Evolutionary conservation across 2,113 vertebrate species (phyloP), one percentile per base, ranked within the genome.

Genomic region (Ceyx cyanopectus): DNA sequence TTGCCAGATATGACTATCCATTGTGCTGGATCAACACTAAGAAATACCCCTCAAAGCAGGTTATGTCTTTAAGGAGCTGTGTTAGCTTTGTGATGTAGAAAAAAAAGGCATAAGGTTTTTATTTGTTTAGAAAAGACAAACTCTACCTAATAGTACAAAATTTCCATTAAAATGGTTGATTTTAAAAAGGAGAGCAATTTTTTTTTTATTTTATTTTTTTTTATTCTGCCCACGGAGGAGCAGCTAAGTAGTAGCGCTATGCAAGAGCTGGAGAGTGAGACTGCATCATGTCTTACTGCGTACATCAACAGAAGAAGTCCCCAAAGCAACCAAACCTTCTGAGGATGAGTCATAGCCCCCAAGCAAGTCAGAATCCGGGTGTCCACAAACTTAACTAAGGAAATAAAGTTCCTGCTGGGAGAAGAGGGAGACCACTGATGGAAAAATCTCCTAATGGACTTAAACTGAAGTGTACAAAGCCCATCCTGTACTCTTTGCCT

Each of bases 301-400:
- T 88, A 60, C 69, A 77, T 78, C 88, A 94, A 89, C 87, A 97
- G 76, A 65, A 70, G 87, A 95, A 92, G 96, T 97, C 96, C 96
- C 94, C 94, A 95, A 91, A 97, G 97, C 96, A 94, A 93, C 89
- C 54, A 75, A 6, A 68, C 67, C 93, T 97, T 96, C 90, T 54
- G 54, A 94, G 92, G 80, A 96, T 98, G 97, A 98, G 89, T 97
- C 97, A 97, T 56, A 94, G 86, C 87, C 85, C 89, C 96, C 93
- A 89, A 18, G 86, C 73, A 75, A 85, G 69, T 72, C 62, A 76
- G 81, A 85, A 95, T 96, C 84, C 20, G 89, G 80, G 89, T 97
- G 92, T 95, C 93, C 76, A 90, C 94, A 96, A 17, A 92, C 90
- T 93, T 95, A 95, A 91, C 90, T 93, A 65, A 53, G 95, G 87